Evolutionary conservation across 2,888 invertebrate genomes (phyloP).

Genomic region (Geotrupes spiniger): DNA sequence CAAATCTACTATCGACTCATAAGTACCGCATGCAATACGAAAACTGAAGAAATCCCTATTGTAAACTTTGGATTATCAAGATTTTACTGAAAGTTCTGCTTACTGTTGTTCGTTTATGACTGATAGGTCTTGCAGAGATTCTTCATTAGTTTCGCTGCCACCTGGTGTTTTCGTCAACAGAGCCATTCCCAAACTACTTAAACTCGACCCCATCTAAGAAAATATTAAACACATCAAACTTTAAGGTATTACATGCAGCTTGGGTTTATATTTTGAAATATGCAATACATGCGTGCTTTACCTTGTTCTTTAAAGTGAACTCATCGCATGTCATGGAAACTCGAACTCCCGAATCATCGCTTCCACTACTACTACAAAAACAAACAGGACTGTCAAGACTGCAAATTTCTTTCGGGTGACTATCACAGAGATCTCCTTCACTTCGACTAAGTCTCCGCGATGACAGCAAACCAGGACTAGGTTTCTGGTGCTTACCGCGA

Average conservation of each 20-base stretch:
- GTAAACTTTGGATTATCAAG: too few species aligned
- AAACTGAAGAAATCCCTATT: too few species aligned
- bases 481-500: constrained; percentile 47
- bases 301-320: constrained; percentile 42
- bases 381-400: constrained; percentile 40
- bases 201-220: constrained; percentile 45
- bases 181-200: constrained; percentile 44
- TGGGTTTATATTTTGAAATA: too few species aligned
- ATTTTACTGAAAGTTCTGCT: too few species aligned
- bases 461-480: constrained; percentile 28
- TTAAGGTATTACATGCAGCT: too few species aligned
- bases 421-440: constrained; percentile 51
- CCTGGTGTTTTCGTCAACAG: constrained; percentile 47
- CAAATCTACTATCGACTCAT: too few species aligned
- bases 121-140: constrained; percentile 43
- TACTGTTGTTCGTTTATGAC: constrained; percentile 24
- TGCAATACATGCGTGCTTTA: too few species aligned
- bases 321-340: constrained; percentile 46
- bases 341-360: constrained; percentile 46
- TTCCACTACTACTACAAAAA: constrained; percentile 39
- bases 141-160: constrained; percentile 47
- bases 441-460: constrained; percentile 52
- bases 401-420: constrained; percentile 27
- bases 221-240: too few species aligned
- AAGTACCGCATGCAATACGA: too few species aligned